Evolutionary conservation across 2,888 invertebrate genomes (phyloP).

Genomic region (Acholoe squamosa): DNA sequence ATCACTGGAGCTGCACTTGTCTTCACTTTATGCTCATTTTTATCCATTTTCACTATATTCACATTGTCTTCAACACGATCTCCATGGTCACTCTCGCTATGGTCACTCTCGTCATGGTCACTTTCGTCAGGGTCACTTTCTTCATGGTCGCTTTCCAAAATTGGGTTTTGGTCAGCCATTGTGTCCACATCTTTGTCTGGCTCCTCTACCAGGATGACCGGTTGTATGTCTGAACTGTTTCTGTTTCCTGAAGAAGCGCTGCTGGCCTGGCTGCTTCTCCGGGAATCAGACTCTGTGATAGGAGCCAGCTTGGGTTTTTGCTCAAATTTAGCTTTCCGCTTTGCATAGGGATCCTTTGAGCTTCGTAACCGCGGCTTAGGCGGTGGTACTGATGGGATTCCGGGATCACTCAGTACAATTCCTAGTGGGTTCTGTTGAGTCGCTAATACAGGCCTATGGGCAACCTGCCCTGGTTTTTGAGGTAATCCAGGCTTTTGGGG

Average conservation of each 20-base stretch:
- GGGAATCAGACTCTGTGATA: conserved; percentile 34
- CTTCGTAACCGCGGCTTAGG: conserved; percentile 3
- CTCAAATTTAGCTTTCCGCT: conserved; percentile 30
- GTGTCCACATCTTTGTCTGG: too few species aligned
- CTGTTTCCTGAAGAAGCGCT: neutral
- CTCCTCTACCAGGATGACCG: too few species aligned
- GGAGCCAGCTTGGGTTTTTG: conserved; percentile 52
- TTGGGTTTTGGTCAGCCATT: too few species aligned
- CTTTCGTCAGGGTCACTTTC: too few species aligned
- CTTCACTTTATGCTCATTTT: too few species aligned
- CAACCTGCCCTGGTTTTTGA: neutral
- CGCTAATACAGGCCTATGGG: neutral
- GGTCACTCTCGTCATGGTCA: too few species aligned
- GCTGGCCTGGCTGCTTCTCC: conserved; percentile 16
- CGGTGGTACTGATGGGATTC: neutral
- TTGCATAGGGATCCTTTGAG: conserved; percentile 41
- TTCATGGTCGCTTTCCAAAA: too few species aligned
- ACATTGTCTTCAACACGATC: too few species aligned
- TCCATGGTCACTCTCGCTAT: too few species aligned
- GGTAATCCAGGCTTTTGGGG: neutral
- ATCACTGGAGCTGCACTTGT: too few species aligned
- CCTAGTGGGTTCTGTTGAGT: neutral
- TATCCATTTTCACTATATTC: too few species aligned
- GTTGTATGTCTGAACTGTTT: neutral
- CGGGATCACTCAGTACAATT: neutral